Base-by-base conservation (phyloP, 2,888 invertebrate genomes). In the Brachynemurus nebulosus region DNA sequence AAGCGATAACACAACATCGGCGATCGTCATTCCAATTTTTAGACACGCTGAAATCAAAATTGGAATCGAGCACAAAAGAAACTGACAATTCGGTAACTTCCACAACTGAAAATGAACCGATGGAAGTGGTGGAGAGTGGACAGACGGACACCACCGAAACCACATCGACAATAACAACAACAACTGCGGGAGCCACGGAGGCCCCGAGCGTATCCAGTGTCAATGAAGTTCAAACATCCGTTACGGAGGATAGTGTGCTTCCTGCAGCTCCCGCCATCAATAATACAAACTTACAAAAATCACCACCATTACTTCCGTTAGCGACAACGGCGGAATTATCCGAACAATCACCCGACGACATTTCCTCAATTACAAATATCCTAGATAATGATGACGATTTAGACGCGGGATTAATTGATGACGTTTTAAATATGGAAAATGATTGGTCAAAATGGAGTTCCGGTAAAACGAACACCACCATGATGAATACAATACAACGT, bases 11-110 rank as follows among this genome's bases (percentile, higher is more conserved):
- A 51, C 52, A 4, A 34, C 52, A 53, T 3, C 54, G 53, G 14
- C 54, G 63, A 37, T 51, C 55, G 2, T 55, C 56, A 2, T 48
- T 58, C 20, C 57, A 58, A 46, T 60, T 60, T 43, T 52, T 58
- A 7, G 58, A 59, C 23, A 54, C 57, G 45, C 50, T 44, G 18
- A 38, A 34, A 42, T 27, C 36, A 11, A 46, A 45, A 39, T 12
- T 40, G 18, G 47, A 23, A 19, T 42, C 51, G 3, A 9, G 25
- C 19, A 21, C 41, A 8, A 34, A n/a, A n/a, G n/a, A n/a, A n/a
- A n/a, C n/a, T n/a, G n/a, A n/a, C n/a, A n/a, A n/a, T n/a, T n/a
- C n/a, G n/a, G n/a, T n/a, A n/a, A n/a, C n/a, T n/a, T n/a, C n/a
- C n/a, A n/a, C n/a, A n/a, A n/a, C n/a, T 51, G 49, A 30, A 52